A percentile compares a stretch with the other conserved stretches of the same genome.
Evolutionary conservation across 2,797 vertebrate species (phyloP).

Genomic region (Vireo griseus): DNA sequence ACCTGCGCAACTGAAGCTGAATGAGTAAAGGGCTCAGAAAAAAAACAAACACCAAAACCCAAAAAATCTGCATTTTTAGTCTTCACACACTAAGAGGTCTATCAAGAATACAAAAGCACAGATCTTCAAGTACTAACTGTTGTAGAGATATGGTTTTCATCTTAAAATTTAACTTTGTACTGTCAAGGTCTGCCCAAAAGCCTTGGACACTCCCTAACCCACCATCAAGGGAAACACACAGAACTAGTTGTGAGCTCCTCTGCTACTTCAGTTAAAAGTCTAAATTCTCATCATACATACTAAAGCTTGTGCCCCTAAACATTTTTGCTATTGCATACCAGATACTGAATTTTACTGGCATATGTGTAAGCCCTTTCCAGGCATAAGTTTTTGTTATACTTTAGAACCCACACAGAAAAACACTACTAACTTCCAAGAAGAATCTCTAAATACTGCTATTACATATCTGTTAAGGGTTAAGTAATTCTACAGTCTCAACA

Average conservation of each 20-base stretch:
- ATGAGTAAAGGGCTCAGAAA: fast-evolving
- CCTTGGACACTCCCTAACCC: background rate
- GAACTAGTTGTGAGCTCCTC: background rate
- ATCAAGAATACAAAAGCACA: background rate
- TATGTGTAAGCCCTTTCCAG: background rate
- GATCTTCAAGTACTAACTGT: background rate
- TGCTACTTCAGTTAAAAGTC: background rate
- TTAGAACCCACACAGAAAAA: background rate
- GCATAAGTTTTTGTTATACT: background rate
- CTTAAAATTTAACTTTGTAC: background rate
- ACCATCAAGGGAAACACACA: background rate
- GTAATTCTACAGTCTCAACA: fast-evolving
- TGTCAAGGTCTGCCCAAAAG: background rate
- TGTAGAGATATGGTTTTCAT: background rate
- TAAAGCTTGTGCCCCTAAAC: background rate
- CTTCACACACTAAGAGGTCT: background rate
- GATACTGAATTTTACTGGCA: no score
- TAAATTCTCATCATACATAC: background rate
- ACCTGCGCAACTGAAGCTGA: background rate
- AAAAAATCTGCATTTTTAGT: background rate
- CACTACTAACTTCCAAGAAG: background rate
- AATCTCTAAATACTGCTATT: background rate
- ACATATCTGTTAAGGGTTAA: background rate
- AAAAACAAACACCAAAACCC: background rate
- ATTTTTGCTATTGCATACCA: background rate